Conservation (phyloP, 2,888 invertebrate species). For the Nasonovia ribisnigri region DNA sequence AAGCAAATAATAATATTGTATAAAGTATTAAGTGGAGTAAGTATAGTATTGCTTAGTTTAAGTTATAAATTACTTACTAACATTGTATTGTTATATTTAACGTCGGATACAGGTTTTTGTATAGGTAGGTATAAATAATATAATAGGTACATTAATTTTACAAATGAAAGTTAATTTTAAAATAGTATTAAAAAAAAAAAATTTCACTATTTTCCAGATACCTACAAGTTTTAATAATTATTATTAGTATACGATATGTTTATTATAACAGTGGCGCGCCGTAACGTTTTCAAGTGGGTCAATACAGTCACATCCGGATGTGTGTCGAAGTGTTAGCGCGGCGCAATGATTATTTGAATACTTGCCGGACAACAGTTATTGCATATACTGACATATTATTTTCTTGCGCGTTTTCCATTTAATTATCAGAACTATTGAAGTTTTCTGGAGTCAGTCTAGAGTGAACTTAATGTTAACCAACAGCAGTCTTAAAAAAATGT, state of each 20-base stretch:
- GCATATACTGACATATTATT: not conserved
- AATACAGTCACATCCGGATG: slow-evolving; percentile 51
- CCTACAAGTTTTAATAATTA: not conserved
- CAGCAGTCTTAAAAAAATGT: not conserved
- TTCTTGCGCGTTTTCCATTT: not conserved
- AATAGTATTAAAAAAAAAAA: not conserved
- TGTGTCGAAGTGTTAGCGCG: slow-evolving; percentile 23
- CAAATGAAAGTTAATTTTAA: not conserved
- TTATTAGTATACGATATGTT: not conserved
- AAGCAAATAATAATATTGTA: not conserved
- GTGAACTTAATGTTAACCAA: not conserved
- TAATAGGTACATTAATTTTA: not conserved
- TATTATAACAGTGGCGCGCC: slow-evolving; percentile 18
- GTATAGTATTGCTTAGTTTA: not conserved
- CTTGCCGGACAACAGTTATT: not conserved
- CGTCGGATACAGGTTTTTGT: not conserved
- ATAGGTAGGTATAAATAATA: not conserved
- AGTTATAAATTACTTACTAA: not conserved
- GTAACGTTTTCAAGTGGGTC: slow-evolving; percentile 41
- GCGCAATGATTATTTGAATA: slow-evolving; percentile 8
- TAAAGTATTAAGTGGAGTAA: not conserved
- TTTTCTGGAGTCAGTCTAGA: not conserved
- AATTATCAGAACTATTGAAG: not conserved
- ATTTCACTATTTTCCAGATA: not conserved
- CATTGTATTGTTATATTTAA: not conserved